Base-by-base conservation (phyloP, 2,888 invertebrate genomes). In the Drosophila maculinotata region DNA sequence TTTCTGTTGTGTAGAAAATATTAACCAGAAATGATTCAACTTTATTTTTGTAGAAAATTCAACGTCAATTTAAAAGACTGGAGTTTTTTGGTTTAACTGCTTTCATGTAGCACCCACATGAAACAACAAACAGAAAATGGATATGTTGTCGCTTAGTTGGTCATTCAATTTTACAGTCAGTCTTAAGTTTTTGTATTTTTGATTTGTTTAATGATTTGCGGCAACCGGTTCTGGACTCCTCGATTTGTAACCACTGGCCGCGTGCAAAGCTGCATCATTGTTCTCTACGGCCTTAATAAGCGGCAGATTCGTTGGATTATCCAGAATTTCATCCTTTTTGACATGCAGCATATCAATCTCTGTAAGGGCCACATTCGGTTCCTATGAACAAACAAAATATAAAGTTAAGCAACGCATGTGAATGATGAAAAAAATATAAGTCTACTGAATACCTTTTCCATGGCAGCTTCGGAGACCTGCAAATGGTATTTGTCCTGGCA, bases 401-500 rank as follows among this genome's bases (percentile, higher is more conserved):
- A n/a, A n/a, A n/a, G n/a, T n/a, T n/a, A n/a, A n/a, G n/a, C n/a
- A n/a, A n/a, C n/a, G n/a, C n/a, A n/a, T n/a, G 26, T 12, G 7
- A 1, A n/a, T 47, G 9, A 9, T 1, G 4, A 10, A 8, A 20
- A n/a, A n/a, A n/a, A n/a, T n/a, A n/a, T n/a, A n/a, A n/a, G n/a
- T n/a, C n/a, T n/a, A n/a, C n/a, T n/a, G n/a, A n/a, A n/a, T 30
- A 90, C 90, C 84, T 90, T 90, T 59, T 90, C 86, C 69, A 90
- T 69, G 14, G 90, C 90, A 10, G 89, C 90, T 39, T 94, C 93
- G 20, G 95, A 94, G 56, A 95, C 94, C 84, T 94, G 94, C 74
- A 96, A 92, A 90, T 96, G 96, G 88, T 94, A 92, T 89, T 95
- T 95, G 81, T 94, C 93, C 69, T 93, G 92, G 89, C 96, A 96